phyloP scores from a whole-genome alignment of 37 sponge, comb jelly and placozoan species.

The Hexactinellida sp. region DNA sequence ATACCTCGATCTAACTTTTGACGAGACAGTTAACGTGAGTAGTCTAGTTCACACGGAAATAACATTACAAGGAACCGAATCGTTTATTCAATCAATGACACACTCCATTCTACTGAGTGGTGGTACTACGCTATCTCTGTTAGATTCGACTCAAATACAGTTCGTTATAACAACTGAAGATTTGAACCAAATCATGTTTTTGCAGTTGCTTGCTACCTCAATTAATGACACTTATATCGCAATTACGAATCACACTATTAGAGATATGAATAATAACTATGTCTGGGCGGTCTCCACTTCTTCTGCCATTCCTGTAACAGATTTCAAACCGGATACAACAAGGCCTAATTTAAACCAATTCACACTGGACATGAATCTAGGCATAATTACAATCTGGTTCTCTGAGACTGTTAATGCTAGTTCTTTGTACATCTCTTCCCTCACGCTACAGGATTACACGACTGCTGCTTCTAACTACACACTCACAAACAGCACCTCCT shows the following conservation, averaged over 20 bases:
- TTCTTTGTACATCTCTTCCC: constrained; percentile 21
- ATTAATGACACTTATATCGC: constrained; percentile 36
- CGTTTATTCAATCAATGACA: background rate
- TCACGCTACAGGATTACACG: constrained; percentile 28
- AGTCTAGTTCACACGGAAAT: background rate
- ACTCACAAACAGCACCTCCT: constrained; percentile 43
- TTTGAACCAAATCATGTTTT: constrained; percentile 39
- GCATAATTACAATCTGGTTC: constrained; percentile 36
- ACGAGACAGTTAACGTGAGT: constrained; percentile 20
- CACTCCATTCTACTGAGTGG: background rate
- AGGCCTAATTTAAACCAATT: constrained; percentile 46
- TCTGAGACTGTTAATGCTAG: constrained; percentile 55
- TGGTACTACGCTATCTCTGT: background rate
- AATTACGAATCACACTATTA: constrained; percentile 29
- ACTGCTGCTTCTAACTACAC: constrained; percentile 18
- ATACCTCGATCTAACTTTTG: constrained; percentile 10
- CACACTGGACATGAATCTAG: constrained; percentile 26
- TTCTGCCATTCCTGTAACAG: constrained; percentile 28
- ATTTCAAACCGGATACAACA: constrained; percentile 29
- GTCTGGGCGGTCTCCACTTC: background rate
- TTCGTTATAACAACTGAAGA: constrained; percentile 32
- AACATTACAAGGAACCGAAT: constrained; percentile 2
- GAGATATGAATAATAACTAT: constrained; percentile 37
- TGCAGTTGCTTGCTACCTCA: constrained; percentile 43
- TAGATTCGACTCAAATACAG: background rate